Base-by-base conservation (phyloP, 2,797 vertebrate species). In the Malacoraja senta region DNA sequence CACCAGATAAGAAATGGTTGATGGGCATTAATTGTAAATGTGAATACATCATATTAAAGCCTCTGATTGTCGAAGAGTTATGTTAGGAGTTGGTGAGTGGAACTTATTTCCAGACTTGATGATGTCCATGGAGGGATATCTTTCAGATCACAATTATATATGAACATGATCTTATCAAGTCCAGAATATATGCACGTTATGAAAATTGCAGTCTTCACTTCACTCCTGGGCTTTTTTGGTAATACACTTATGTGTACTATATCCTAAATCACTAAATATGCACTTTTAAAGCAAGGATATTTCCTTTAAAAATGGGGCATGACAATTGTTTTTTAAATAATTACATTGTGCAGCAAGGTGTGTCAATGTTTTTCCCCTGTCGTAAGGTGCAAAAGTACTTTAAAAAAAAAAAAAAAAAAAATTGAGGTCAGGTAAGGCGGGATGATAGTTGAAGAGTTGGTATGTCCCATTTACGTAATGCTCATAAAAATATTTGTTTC, bases 131-230 rank as follows among this genome's bases (percentile, higher is more conserved):
- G 1, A 63, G 83, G 53, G 26, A 38, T 24, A 91, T 71, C 38
- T 91, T 35, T 91, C 65, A 91, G 32, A 71, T 91, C 86, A 91
- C 86, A 91, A 91, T 91, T 32, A 8, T 91, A 17, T 68, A 53
- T 38, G n/a, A 68, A 35, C 63, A 68, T 35, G n/a, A 24, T 12
- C 68, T 90, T 68, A 90, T 68, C 84, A 90, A 32, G 61, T 90
- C 58, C 29, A 90, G 19, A 68, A 17, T 68, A 90, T 68, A 15
- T 65, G 4, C 61, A 68, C 15, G 19, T 32, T 91, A 26, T 24
- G 21, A 4, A 91, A 71, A 91, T 35, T 26, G 29, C 26, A 84
- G 53, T 44, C 44, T 53, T 53, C 29, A 12, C 26, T 61, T 26
- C 81, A 58, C 81, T 84, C 81, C 26, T 61, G 81, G 53, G 24